Percentiles rank a stretch among this genome's conserved stretches.
phyloP scores from a whole-genome alignment of 92 coral and sea anemone genomes.

The Pocillopora grandis region DNA sequence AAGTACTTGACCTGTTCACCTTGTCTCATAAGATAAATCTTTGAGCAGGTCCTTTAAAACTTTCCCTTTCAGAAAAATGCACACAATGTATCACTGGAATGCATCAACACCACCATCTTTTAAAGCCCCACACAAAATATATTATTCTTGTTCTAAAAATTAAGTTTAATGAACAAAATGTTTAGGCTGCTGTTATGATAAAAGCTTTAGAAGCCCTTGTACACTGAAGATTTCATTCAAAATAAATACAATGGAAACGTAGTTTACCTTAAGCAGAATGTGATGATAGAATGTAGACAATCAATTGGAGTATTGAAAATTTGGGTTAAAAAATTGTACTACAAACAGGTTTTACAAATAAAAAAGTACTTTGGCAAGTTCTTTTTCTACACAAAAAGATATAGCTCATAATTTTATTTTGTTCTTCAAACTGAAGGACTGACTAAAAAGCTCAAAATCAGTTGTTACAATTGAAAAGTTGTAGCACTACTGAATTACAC shows the following conservation, averaged over 20 bases:
- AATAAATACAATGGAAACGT: slow-evolving; percentile 8
- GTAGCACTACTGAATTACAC: slow-evolving; percentile 29
- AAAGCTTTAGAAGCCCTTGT: slow-evolving; percentile 1
- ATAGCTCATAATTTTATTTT: slow-evolving; percentile 21
- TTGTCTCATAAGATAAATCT: too few relatives aligned
- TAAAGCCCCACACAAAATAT: too few relatives aligned
- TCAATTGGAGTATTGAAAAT: background rate
- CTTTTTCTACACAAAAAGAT: slow-evolving; percentile 33
- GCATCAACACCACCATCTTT: too few relatives aligned
- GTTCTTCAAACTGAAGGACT: background rate
- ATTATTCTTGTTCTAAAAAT: too few relatives aligned
- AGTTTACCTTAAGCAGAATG: background rate
- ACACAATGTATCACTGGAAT: background rate
- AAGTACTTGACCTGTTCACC: too few relatives aligned
- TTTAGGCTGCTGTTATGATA: background rate
- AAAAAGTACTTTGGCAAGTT: background rate
- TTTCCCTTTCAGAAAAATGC: background rate
- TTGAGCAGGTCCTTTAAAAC: background rate
- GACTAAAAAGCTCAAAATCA: background rate
- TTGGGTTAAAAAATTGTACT: slow-evolving; percentile 6
- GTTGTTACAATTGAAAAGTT: background rate
- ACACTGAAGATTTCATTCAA: background rate
- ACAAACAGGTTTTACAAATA: slow-evolving; percentile 5
- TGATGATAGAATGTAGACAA: background rate
- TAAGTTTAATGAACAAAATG: too few relatives aligned